Evolutionary conservation across 1,140 invertebrate species (phyloP), one percentile per base, ranked within the genome.

Genomic region (Diachasma alloeum): DNA sequence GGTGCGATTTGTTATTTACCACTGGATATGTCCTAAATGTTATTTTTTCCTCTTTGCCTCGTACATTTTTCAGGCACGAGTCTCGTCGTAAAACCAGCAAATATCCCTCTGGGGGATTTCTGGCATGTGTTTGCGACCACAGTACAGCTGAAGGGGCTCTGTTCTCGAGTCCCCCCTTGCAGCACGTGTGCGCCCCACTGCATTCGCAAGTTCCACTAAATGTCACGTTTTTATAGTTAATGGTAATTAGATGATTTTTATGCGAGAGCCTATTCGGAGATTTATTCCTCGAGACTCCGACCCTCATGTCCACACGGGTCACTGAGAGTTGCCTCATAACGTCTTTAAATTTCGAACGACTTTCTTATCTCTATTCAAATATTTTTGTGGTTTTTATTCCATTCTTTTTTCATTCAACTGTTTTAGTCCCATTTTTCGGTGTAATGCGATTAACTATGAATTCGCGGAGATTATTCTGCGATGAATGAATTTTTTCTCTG

Each of bases 331-430:
- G 59, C 59, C 59, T 26, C 59, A 63, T 31, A 19, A 63, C 10
- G 22, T 26, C 59, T 63, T 63, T 19, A 31, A 63, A 63, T 63
- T 63, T 63, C 59, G 59, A 63, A 63, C 59, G 59, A 63, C 59
- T 26, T n/a, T 63, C 59, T 63, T 63, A 63, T 63, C 59, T 63
- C 59, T 26, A 6, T 53, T 53, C 48, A 53, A 53, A 42, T 42
- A 42, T 42, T 42, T 42, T 42, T 42, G 48, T 19, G 15, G 6
- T 53, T 53, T 42, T 42, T 42, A 42, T 15, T 13, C 15, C 2
- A 53, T 53, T 53, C 4, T 19, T 53, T 53, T 53, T 3, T 53
- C 15, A 6, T 17, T 17, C 17, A 1, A n/a, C n/a, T n/a, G 13
- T 2, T 6, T 53, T 1, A 42, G 48, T 53, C 48, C 17, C 48